Evolutionary conservation across 2,797 vertebrate species (phyloP), one percentile per base, ranked within the genome.

Genomic region (Mergus octosetaceus): DNA sequence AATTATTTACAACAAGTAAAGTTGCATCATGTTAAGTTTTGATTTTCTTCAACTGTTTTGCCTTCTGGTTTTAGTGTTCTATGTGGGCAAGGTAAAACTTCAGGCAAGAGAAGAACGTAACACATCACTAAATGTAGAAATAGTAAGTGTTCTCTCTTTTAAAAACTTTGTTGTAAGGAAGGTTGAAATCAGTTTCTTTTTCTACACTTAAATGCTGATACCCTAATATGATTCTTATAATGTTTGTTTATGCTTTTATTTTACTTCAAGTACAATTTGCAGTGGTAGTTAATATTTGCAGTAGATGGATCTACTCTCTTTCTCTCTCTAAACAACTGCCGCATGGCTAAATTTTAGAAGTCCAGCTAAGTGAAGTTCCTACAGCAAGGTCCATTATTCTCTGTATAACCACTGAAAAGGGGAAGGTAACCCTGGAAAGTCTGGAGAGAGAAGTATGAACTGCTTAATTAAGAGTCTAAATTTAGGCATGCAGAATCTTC

Each of bases 41-140:
- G 32, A 34, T 90, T 93, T 79, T 77, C 60, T 56, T 89, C 66
- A 92, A 88, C 38, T 82, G 86, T 84, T 92, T 93, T 96, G 39
- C 43, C 34, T 95, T 92, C 95, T 90, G 62, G 5, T 97, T 98
- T 93, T 96, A 98, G 98, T 94, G 41, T 98, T 98, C 96, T 98
- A 96, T 87, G 97, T 97, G 94, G 98, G 97, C 58, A 97, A 93
- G 51, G 91, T 97, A 80, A 93, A 92, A 58, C 97, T 98, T 95
- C 90, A 85, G 5, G 70, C 94, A 88, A 87, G 17, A 12, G 96
- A 96, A 94, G 97, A 97, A 92, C 95, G 70, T 75, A 83, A 96
- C 87, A 87, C 96, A 0, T 96, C 97, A 47, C 87, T 97, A 92
- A 96, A 89, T 68, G 53, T 96, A 74, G 95, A 95, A 87, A 61